Base-by-base conservation (phyloP, 2,113 vertebrate species). In the Alethe castanea region DNA sequence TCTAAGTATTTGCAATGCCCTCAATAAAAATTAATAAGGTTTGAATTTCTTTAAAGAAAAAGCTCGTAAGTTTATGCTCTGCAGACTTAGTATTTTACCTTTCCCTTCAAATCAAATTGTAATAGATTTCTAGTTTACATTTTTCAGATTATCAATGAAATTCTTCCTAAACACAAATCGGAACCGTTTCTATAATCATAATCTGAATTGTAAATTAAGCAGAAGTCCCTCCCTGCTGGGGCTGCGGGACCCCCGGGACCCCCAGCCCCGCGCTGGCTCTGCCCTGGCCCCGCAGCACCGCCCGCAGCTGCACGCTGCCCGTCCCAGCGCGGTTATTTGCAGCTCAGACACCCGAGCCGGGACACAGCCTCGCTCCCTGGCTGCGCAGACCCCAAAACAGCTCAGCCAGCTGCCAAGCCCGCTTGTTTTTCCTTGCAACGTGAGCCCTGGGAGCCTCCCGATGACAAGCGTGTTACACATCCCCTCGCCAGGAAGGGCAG, bases 381-480 rank as follows among this genome's bases (percentile, higher is more conserved):
- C 72, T 66, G 89, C 4, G 45, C 71, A 83, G 74, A 73, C 83
- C 94, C 76, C 88, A 40, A 40, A 71, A 33, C 52, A 81, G 86
- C 81, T n/a, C 33, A 31, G 45, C 6, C 74, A 77, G 88, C 91
- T 90, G 83, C 90, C 86, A 54, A 45, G 45, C 1, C 33, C 5
- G 40, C 36, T 28, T 74, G 91, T 35, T 91, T 67, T 67, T 24
- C 93, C 93, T 17, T 6, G 24, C 64, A 87, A 54, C 10, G 12
- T 6, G 67, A 92, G 70, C 62, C 54, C 86, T 1, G 54, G 52
- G 67, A 92, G 67, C 59, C 42, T 88, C 72, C 86, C 7, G 14
- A 23, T 88, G 89, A 86, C 71, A 61, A 47, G 48, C 2, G 40
- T 47, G 76, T 72, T 54, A 19, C 61, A 50, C 47, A 59, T 50